These are phyloP conservation scores for Crematogaster levior DNA, from an alignment of 2,888 invertebrate genomes.

Conservation along the genomic window DNA sequence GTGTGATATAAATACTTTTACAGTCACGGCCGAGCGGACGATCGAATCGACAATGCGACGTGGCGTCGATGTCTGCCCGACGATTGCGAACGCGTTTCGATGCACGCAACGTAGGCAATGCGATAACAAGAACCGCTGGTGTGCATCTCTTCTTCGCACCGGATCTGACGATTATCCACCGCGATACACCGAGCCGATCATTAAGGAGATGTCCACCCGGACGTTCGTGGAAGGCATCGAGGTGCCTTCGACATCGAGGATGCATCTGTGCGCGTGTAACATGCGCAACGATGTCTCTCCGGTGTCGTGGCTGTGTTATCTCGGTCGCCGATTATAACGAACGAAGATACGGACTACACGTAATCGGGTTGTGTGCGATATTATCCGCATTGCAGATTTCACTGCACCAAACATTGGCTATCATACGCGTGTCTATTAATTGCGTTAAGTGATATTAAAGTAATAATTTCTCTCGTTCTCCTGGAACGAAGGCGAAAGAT, in stretches of 20 bases:
- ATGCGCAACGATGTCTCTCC: conserved; percentile 13
- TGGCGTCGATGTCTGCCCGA: conserved; percentile 28
- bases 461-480: conserved; percentile 19
- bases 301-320: conserved; percentile 38
- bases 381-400: conserved; percentile 7
- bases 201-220: conserved; percentile 77
- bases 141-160: conserved; percentile 70
- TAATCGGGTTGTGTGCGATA: conserved; percentile 34
- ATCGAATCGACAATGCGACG: conserved; percentile 39
- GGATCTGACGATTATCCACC: conserved; percentile 82
- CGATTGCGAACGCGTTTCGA: conserved; percentile 9
- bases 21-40: background rate
- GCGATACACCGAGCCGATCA: conserved; percentile 80
- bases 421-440: background rate
- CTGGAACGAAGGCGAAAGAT: background rate
- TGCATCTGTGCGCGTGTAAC: conserved; percentile 35
- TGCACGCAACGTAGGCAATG: conserved; percentile 39
- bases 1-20: conserved; percentile 23
- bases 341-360: conserved; percentile 25
- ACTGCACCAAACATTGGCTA: background rate
- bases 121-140: conserved; percentile 69
- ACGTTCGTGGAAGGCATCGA: conserved; percentile 75
- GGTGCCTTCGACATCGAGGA: conserved; percentile 11
- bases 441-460: background rate
- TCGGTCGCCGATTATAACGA: conserved; percentile 47